Conservation (phyloP, 1,140 invertebrate genomes). For the Panagrolaimus sp. region DNA sequence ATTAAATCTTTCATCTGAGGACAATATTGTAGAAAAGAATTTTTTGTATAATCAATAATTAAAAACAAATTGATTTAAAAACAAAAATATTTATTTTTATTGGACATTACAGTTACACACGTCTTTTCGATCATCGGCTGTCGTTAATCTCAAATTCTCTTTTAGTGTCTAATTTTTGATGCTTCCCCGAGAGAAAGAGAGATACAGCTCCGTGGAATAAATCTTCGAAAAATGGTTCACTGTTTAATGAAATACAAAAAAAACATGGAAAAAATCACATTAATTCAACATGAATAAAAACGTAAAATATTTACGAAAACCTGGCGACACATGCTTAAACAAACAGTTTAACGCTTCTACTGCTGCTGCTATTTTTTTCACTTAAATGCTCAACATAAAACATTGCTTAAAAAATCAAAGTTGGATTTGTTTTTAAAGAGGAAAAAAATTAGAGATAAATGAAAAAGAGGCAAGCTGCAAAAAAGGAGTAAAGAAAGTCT, state of each 20-base stretch:
- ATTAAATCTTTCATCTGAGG: no score
- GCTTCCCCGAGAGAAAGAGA: no score
- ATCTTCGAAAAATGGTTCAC: not conserved
- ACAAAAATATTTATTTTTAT: no score
- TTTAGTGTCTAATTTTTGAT: not conserved
- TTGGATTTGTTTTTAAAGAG: not conserved
- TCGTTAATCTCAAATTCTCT: no score
- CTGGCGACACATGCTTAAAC: not conserved
- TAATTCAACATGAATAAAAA: not conserved
- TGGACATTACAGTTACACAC: no score
- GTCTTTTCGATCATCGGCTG: no score
- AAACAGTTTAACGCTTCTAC: conserved; percentile 3
- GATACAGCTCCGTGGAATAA: no score
- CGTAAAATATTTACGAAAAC: not conserved
- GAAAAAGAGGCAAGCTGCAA: not conserved
- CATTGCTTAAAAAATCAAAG: not conserved
- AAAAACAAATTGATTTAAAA: no score
- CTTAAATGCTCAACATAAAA: not conserved
- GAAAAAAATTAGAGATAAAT: not conserved
- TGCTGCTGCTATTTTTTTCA: no score
- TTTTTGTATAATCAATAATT: no score
- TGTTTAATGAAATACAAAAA: not conserved
- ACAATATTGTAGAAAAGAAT: no score
- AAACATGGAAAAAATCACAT: not conserved
- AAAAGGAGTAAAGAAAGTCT: not conserved